Conservation (phyloP, 1,140 invertebrate species). For the Bombus haemorrhoidalis region DNA sequence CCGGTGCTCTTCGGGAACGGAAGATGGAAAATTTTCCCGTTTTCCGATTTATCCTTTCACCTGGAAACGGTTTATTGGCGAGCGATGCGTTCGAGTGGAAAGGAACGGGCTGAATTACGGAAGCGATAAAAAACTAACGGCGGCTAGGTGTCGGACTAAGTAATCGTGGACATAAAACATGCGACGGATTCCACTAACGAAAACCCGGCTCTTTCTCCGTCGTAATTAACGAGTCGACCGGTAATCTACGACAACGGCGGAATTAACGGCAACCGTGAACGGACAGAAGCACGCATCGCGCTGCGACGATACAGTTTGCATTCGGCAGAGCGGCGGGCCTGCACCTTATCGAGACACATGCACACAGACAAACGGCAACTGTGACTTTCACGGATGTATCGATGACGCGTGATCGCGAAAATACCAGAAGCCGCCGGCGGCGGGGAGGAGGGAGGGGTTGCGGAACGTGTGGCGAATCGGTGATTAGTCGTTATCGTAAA, state of each 20-base stretch:
- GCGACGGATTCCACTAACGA: slow-evolving; percentile 53
- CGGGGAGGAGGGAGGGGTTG: no score
- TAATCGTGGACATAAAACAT: slow-evolving; percentile 61
- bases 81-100: slow-evolving; percentile 19
- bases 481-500: slow-evolving; percentile 14
- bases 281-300: background rate
- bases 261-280: slow-evolving; percentile 18
- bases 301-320: no score
- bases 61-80: slow-evolving; percentile 44
- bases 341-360: background rate
- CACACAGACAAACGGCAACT: rapidly evolving
- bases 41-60: slow-evolving; percentile 31
- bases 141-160: slow-evolving; percentile 11
- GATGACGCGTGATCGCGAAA: background rate
- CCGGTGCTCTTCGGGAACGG: background rate
- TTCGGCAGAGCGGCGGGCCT: no score
- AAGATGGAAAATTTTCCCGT: slow-evolving; percentile 26
- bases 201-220: slow-evolving; percentile 11
- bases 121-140: slow-evolving; percentile 40
- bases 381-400: background rate
- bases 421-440: rapidly evolving
- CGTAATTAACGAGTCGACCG: slow-evolving; percentile 25
- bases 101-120: slow-evolving; percentile 40
- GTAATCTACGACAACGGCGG: background rate
- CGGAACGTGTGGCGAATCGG: background rate